Evolutionary conservation across 1,140 invertebrate genomes (phyloP), one percentile per base, ranked within the genome.

Genomic region (Nasonia longicornis): DNA sequence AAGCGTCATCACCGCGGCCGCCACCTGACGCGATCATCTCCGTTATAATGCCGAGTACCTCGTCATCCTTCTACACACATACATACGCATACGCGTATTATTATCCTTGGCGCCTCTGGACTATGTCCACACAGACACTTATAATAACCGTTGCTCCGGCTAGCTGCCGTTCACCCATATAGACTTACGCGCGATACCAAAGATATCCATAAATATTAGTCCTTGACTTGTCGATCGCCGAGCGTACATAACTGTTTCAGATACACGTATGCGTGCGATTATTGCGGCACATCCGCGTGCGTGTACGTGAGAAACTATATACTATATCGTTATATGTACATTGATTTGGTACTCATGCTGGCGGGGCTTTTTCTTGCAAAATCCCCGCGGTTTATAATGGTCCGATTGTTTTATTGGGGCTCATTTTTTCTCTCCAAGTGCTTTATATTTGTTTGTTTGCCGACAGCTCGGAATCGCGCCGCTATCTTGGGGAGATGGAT

Each of bases 31-130:
- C 69, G 35, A 12, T 64, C 35, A n/a, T 31, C 20, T 20, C 77
- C 69, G 78, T 79, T 79, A 79, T 73, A 66, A 79, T 66, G 6
- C n/a, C 12, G 45, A 16, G 29, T 14, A 22, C 48, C 11, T 71
- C 26, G 42, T 52, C 76, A 79, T 79, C 31, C 70, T 63, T 14
- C 16, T 79, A 12, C 42, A 7, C 48, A 20, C 45, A 20, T 52
- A 52, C 48, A 16, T 16, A 52, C 16, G 48, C 16, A 52, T 52
- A 52, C 20, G 20, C 52, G 52, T 58, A 7, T 4, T 7, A n/a
- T 58, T n/a, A 58, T 58, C 16, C 52, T 58, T n/a, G 16, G 70
- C 70, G 77, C 31, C 73, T 29, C 16, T 22, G 16, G 52, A 16
- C 29, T 58, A 52, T 20, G 12, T 52, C 3, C 16, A n/a, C 16